These are phyloP conservation scores for Dicrostonyx torquatus DNA, from an alignment of 2,797 vertebrate species.

Conservation along the genomic window DNA sequence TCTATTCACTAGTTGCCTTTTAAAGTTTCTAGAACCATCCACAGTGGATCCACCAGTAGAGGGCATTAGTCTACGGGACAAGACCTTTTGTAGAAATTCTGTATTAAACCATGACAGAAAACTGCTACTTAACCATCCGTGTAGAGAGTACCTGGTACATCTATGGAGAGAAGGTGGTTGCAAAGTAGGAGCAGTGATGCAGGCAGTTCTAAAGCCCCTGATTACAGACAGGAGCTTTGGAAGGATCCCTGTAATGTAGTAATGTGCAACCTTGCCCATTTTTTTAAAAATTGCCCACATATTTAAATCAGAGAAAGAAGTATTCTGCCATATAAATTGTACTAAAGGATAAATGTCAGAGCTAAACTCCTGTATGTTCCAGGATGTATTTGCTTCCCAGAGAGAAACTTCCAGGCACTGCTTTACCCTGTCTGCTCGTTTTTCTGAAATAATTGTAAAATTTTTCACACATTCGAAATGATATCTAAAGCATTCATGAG, in stretches of 20 bases:
- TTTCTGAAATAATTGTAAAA: neutral
- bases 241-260: neutral
- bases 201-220: neutral
- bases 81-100: neutral
- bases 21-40: neutral
- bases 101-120: neutral
- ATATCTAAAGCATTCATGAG: neutral
- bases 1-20: neutral
- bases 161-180: neutral
- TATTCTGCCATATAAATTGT: neutral
- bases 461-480: slow-evolving; percentile 22
- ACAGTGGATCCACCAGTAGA: neutral
- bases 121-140: neutral
- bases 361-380: neutral
- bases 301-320: slow-evolving; percentile 3
- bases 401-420: neutral
- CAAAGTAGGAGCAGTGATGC: neutral
- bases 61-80: neutral
- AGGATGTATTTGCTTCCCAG: neutral
- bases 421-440: neutral
- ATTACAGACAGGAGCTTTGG: neutral
- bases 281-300: neutral
- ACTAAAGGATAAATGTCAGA: neutral
- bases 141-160: neutral
- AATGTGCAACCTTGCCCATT: neutral